Percentiles rank a stretch among this genome's conserved stretches.
phyloP scores from a whole-genome alignment of 2,797 vertebrate species.

The Telmatherina bonti region DNA sequence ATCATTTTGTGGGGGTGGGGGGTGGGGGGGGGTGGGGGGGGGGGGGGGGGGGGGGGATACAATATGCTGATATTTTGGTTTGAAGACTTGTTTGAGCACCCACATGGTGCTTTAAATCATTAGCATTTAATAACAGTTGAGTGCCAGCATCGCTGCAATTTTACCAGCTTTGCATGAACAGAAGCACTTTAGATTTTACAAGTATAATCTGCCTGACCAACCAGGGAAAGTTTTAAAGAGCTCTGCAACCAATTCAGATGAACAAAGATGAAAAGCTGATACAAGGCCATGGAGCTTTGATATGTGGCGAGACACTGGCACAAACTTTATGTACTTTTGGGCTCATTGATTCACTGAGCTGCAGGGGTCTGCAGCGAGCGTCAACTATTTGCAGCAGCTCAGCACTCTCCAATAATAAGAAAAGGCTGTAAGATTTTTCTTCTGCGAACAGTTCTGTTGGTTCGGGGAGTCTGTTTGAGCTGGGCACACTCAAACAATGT shows the following conservation, averaged over 20 bases:
- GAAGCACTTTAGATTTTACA: conserved; percentile 49
- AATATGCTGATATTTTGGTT: conserved; percentile 42
- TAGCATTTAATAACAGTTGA: conserved; percentile 50
- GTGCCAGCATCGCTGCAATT: conserved; percentile 37
- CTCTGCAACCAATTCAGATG: conserved; percentile 52
- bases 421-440: conserved; percentile 64
- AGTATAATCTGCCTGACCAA: conserved; percentile 27
- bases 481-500: conserved; percentile 61
- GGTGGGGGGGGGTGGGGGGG: no score
- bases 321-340: conserved; percentile 69
- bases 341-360: conserved; percentile 67
- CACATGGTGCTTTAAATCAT: conserved; percentile 54
- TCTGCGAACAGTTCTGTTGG: conserved; percentile 62
- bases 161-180: conserved; percentile 45
- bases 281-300: conserved; percentile 65
- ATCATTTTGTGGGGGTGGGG: conserved; percentile 42
- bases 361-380: conserved; percentile 64
- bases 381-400: conserved; percentile 58
- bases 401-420: conserved; percentile 64
- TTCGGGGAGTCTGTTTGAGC: conserved; percentile 65
- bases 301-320: conserved; percentile 65
- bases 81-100: conserved; percentile 47
- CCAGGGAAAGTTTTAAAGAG: conserved; percentile 51
- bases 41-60: no score
- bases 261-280: conserved; percentile 54